Conservation (phyloP, 2,888 invertebrate genomes). For the Pyrochroa serraticornis region DNA sequence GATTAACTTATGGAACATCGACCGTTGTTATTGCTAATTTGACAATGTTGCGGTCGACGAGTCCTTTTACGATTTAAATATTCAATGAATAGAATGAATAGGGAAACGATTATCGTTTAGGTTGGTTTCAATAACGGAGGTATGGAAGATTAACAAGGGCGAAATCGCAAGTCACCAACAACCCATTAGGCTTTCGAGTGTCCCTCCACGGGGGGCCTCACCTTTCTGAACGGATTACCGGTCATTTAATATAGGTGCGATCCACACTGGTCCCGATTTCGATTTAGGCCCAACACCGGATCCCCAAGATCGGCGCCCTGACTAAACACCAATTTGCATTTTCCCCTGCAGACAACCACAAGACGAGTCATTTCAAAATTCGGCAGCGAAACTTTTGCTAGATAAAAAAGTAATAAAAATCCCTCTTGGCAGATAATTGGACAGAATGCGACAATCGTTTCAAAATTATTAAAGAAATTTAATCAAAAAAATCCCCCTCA, state of each 20-base stretch:
- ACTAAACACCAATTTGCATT: no score
- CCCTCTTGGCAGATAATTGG: no score
- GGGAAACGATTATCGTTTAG: conserved; percentile 12
- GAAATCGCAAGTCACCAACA: conserved; percentile 32
- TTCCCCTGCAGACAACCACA: no score
- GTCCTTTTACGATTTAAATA: conserved; percentile 6
- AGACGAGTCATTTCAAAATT: no score
- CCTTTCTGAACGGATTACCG: conserved; percentile 20
- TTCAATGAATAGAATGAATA: conserved; percentile 8
- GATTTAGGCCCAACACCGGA: neutral
- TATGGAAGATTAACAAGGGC: conserved; percentile 35
- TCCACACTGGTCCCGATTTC: neutral
- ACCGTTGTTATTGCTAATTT: neutral
- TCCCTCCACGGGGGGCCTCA: conserved; percentile 23
- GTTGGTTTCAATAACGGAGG: conserved; percentile 32
- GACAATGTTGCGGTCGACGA: neutral
- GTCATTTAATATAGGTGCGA: conserved; percentile 22
- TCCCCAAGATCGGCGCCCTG: no score
- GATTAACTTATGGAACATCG: neutral
- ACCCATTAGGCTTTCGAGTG: conserved; percentile 31
- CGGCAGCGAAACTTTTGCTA: no score
- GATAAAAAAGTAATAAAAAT: no score
- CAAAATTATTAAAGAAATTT: no score
- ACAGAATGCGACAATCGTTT: no score
- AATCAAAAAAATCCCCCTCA: no score